Evolutionary conservation across 1,140 invertebrate genomes (phyloP).

Genomic region (Rhizoglyphus robini): DNA sequence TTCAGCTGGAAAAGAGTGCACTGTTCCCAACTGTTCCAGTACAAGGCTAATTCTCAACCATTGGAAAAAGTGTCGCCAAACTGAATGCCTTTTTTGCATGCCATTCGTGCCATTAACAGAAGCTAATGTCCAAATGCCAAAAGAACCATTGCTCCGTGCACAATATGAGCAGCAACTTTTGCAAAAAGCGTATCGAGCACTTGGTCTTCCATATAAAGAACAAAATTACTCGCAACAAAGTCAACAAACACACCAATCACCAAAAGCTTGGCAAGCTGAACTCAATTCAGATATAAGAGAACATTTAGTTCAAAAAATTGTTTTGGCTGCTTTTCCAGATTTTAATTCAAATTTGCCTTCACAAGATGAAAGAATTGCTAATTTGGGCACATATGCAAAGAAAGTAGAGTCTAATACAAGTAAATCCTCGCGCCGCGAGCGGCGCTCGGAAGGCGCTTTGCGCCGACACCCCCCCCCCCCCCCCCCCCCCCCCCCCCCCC

Average conservation of each 20-base stretch:
- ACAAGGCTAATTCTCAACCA: slow-evolving; percentile 96
- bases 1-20: slow-evolving; percentile 76
- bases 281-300: slow-evolving; percentile 92
- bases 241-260: slow-evolving; percentile 17
- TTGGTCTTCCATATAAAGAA: slow-evolving; percentile 51
- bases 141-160: slow-evolving; percentile 17
- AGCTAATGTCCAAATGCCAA: slow-evolving; percentile 60
- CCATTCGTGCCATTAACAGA: slow-evolving; percentile 94
- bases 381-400: slow-evolving; percentile 89
- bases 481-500: no score
- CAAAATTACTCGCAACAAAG: slow-evolving; percentile 21
- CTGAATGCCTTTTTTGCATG: slow-evolving; percentile 92
- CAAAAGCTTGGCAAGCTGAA: slow-evolving; percentile 92
- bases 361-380: slow-evolving; percentile 88
- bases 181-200: slow-evolving; percentile 62
- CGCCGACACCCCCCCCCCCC: no score
- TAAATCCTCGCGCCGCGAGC: no score
- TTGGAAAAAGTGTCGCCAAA: slow-evolving; percentile 92
- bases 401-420: slow-evolving; percentile 99
- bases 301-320: slow-evolving; percentile 96
- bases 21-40: slow-evolving; percentile 89
- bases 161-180: slow-evolving; percentile 41
- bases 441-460: no score
- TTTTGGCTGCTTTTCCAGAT: slow-evolving; percentile 97
- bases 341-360: slow-evolving; percentile 69